Evolutionary conservation across 2,113 vertebrate species (phyloP).

Genomic region (Stigmatopora nigra): DNA sequence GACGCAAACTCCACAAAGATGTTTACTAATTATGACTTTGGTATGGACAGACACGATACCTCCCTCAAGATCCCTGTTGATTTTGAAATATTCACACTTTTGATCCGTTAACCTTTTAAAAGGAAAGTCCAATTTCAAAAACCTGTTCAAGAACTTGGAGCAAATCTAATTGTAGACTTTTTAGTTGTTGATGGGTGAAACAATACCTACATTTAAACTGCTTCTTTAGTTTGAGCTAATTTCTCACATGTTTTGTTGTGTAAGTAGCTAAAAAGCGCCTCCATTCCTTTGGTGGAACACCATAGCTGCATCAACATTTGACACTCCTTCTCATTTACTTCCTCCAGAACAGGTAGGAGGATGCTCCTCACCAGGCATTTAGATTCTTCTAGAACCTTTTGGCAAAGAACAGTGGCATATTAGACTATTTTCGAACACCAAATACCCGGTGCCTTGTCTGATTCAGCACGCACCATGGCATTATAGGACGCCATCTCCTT

Average conservation of each 20-base stretch:
- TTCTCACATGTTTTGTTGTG: conserved; percentile 90
- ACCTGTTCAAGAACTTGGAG: conserved; percentile 4
- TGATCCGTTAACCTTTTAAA: conserved; percentile 19
- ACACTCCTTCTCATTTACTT: conserved; percentile 93
- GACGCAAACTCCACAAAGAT: conserved; percentile 20
- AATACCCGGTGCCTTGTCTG: neutral
- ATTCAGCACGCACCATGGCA: conserved; percentile 78
- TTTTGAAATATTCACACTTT: conserved; percentile 19
- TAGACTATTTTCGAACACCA: neutral
- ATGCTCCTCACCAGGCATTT: conserved; percentile 90
- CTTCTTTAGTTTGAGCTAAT: conserved; percentile 59
- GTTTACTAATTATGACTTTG: conserved; percentile 3
- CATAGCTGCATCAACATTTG: conserved; percentile 93
- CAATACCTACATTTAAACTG: neutral
- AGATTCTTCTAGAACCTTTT: conserved; percentile 89
- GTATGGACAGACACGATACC: conserved; percentile 32
- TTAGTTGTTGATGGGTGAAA: conserved; percentile 16
- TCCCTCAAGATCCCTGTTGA: conserved; percentile 16
- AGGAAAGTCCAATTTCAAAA: conserved; percentile 18
- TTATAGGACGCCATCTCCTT: conserved; percentile 97
- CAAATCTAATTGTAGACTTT: conserved; percentile 18
- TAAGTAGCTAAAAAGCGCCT: conserved; percentile 90
- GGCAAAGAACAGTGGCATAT: conserved; percentile 24
- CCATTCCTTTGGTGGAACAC: conserved; percentile 94
- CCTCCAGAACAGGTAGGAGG: conserved; percentile 83